Base-by-base conservation (phyloP, 2,797 vertebrate species). In the Xyrichtys novacula region DNA sequence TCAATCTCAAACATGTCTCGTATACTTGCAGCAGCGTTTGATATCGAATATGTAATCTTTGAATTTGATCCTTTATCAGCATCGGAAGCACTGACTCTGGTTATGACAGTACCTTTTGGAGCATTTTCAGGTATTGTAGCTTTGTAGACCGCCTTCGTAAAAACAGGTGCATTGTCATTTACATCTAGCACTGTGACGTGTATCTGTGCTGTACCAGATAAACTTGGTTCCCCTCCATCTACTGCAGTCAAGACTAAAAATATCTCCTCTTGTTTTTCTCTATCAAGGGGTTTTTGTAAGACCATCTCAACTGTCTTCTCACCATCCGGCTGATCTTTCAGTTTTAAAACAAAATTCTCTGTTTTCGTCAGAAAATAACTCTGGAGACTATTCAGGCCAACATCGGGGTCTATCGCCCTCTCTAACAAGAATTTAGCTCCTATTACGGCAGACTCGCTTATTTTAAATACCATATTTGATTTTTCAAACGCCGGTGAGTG, bases 101-200 rank as follows among this genome's bases (percentile, higher is more conserved):
- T 83, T 40, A 94, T 62, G 9, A 82, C 89, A 6, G 86, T 77
- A 5, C 93, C 92, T 46, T 73, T 89, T 65, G 81, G 67, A 2
- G 1, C 53, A 68, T 93, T 92, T 80, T 95, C 94, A 15, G 50
- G 59, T 5, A 92, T 42, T 0, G 78, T 75, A 0, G 80, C 60
- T 65, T 87, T 0, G 73, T 90, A 87, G 25, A 85, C 10, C 1
- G 79, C 0, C 2, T 88, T 57, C 4, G 86, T 85, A 78, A 94
- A 95, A 22, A 90, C 64, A 7, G 94, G 94, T 0, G 87, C 8
- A n/a, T 95, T 95, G 31, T 91, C 90, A 38, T 92, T 92, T 0
- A 0, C 78, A 0, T 91, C 90, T 62, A 92, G 72, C 11, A 92
- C 81, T 1, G 79, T 83, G 29, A 92, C 81, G 0, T 76, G 7